Evolutionary conservation across 1,140 invertebrate species (phyloP).

Genomic region (Drosophila kepulauana): DNA sequence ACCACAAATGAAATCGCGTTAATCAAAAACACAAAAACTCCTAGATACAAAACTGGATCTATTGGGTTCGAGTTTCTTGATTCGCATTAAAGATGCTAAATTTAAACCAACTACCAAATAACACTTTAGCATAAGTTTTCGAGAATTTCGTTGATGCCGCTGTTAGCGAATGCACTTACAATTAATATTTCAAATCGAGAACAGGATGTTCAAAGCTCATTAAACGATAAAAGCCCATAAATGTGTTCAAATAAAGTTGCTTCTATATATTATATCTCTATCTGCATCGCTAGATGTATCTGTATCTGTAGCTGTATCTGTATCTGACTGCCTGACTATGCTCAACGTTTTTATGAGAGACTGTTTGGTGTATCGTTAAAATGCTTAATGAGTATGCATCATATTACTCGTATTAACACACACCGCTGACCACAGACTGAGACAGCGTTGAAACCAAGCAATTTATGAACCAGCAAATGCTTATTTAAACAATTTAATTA

Average conservation of each 20-base stretch:
- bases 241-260: background rate
- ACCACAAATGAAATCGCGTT: slow-evolving; percentile 5
- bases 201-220: slow-evolving; percentile 6
- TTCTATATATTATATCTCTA: background rate
- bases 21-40: slow-evolving; percentile 7
- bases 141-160: background rate
- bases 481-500: slow-evolving; percentile 13
- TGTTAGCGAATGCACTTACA: slow-evolving; percentile 5
- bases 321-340: background rate
- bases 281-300: background rate
- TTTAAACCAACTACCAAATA: slow-evolving; percentile 1
- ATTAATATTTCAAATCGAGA: slow-evolving; percentile 13
- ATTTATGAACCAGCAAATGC: slow-evolving; percentile 3
- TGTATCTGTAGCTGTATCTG: background rate
- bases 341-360: slow-evolving; percentile 3
- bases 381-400: slow-evolving; percentile 9
- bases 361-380: slow-evolving; percentile 11
- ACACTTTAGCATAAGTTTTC: slow-evolving; percentile 1
- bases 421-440: slow-evolving; percentile 7
- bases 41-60: slow-evolving; percentile 6
- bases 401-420: slow-evolving; percentile 13
- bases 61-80: slow-evolving; percentile 7
- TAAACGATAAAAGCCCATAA: slow-evolving; percentile 4
- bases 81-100: slow-evolving; percentile 1
- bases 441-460: slow-evolving; percentile 3